These are phyloP conservation scores for Babylonia areolata DNA, from an alignment of 1,140 invertebrate genomes.

Conservation along the genomic window DNA sequence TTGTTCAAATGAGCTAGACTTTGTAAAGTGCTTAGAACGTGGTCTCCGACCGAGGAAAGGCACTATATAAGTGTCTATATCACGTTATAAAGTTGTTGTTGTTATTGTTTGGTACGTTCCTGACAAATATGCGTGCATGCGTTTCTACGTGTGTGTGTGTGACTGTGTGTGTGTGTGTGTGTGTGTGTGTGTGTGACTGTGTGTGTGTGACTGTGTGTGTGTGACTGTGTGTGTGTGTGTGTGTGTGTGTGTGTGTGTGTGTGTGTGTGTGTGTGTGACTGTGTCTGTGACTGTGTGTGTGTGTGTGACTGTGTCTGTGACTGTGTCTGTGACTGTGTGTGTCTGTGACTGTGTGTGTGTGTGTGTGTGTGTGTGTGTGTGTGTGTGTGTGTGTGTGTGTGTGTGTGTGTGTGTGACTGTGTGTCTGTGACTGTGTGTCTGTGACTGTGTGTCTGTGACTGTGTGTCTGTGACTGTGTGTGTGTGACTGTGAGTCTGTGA, in stretches of 20 bases:
- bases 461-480: not conserved
- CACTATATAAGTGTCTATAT: too few species aligned
- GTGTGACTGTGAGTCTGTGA: not conserved
- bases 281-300: not conserved
- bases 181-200: not conserved
- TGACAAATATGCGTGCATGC: too few species aligned
- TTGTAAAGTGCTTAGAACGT: too few species aligned
- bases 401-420: not conserved
- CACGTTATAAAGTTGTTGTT: too few species aligned
- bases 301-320: not conserved
- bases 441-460: not conserved
- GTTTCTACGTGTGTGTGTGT: too few species aligned
- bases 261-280: not conserved
- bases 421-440: not conserved
- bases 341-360: too few species aligned
- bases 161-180: not conserved
- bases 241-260: slow-evolving; percentile 11
- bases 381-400: not conserved
- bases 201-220: not conserved
- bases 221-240: not conserved
- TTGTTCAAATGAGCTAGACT: too few species aligned
- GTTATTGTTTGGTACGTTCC: too few species aligned
- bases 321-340: too few species aligned
- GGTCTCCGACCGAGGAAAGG: too few species aligned
- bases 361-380: not conserved